Conservation (phyloP, 2,113 vertebrate genomes). For the Malurus alboscapulatus region DNA sequence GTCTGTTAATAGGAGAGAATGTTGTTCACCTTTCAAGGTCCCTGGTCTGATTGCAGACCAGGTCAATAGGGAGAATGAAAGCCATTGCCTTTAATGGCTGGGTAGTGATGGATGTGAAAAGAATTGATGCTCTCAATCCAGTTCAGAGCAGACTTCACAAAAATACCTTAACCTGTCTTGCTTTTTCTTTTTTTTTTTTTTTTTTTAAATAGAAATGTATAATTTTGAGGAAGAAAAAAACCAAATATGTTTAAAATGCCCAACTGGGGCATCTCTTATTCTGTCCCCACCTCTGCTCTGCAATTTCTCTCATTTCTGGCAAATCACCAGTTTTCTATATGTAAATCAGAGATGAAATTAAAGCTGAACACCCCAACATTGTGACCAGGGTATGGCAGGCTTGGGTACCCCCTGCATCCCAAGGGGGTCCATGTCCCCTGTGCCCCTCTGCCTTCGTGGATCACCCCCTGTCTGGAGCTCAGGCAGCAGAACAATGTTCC, state of each 20-base stretch:
- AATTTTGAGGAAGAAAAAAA: background rate
- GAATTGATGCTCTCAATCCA: slow-evolving; percentile 22
- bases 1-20: slow-evolving; percentile 1
- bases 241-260: background rate
- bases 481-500: background rate
- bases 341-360: background rate
- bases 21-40: slow-evolving; percentile 14
- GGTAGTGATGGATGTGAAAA: slow-evolving; percentile 38
- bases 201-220: background rate
- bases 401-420: background rate
- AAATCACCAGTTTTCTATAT: background rate
- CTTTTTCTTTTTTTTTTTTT: background rate
- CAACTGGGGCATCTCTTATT: background rate
- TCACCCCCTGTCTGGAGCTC: background rate
- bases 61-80: slow-evolving; percentile 48
- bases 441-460: background rate
- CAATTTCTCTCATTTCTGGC: background rate
- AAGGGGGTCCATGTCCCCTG: accelerated
- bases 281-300: background rate
- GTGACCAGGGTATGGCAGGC: background rate
- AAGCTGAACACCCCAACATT: background rate
- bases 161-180: background rate
- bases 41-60: slow-evolving; percentile 13
- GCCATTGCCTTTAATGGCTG: slow-evolving; percentile 14
- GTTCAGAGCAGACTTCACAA: background rate